These are phyloP conservation scores for Panthera uncia DNA, from an alignment of 2,113 vertebrate genomes.

Conservation along the genomic window DNA sequence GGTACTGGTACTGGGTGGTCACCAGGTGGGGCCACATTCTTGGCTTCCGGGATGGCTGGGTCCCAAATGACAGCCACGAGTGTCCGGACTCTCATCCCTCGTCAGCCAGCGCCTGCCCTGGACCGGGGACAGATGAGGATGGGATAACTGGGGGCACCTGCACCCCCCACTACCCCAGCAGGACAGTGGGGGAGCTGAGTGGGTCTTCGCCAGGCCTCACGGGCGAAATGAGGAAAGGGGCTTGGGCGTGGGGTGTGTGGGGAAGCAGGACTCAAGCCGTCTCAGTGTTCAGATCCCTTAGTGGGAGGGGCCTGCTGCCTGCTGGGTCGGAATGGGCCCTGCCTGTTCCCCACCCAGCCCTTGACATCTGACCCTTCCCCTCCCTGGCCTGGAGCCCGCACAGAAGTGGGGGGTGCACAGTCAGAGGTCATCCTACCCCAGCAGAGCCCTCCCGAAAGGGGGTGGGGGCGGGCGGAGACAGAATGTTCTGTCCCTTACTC, in stretches of 20 bases:
- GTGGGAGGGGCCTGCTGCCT: background rate
- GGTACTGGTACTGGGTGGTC: accelerated
- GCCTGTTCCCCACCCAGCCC: too few species aligned
- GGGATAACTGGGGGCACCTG: background rate
- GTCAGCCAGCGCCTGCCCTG: background rate
- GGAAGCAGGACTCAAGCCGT: too few species aligned
- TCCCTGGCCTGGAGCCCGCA: background rate
- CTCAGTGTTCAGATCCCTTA: background rate
- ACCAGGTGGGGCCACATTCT: background rate
- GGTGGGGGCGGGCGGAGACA: background rate
- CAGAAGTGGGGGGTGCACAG: too few species aligned
- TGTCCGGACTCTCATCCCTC: background rate
- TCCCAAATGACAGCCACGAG: background rate
- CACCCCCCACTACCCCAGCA: background rate
- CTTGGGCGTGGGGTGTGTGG: background rate
- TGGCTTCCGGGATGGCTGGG: background rate
- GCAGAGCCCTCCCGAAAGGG: too few species aligned
- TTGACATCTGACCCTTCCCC: background rate
- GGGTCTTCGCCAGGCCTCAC: background rate
- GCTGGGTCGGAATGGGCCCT: background rate
- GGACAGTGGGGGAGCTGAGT: background rate
- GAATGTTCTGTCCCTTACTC: background rate
- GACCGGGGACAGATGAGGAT: background rate
- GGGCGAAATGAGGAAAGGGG: background rate
- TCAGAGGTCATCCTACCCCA: background rate